Evolutionary conservation across 2,113 vertebrate genomes (phyloP), one percentile per base, ranked within the genome.

Genomic region (Podarcis raffonei): DNA sequence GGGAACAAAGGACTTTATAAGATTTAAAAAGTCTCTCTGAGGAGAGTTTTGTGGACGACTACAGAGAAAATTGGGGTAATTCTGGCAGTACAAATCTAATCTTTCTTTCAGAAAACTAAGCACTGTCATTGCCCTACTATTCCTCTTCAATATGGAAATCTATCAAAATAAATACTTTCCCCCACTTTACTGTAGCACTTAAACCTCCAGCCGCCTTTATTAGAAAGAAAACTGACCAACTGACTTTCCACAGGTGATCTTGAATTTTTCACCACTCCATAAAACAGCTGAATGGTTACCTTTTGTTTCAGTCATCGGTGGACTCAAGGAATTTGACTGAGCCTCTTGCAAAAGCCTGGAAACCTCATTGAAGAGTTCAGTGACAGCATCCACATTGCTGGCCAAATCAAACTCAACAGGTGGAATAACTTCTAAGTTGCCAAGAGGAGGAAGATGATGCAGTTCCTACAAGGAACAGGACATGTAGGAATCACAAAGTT

Each of bases 331-430:
- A 72, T 16, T 1, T 0, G 93, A 97, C 72, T 97, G 93, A 84
- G 97, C 97, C 90, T 97, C 97, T 37, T 94, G 96, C 85, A 98
- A 93, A 77, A 98, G 96, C 87, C 95, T 97, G 83, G 96, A 97
- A 83, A 98, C 77, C 5, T 94, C 80, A 2, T 92, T 91, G 83
- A 98, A 94, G 82, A 98, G 92, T 0, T 97, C 97, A 0, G 93
- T 92, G 71, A 97, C 48, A 2, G 95, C 92, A 5, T 92, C 92
- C 27, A 97, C 74, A 15, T 93, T 90, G 2, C 93, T 84, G 48
- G 96, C 97, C 27, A 95, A 91, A 84, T 96, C 94, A 0, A 96
- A 93, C 5, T 93, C 94, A 9, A 97, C 35, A 0, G 96, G 95
- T 22, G 94, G 92, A 82, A 94, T 87, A 1, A 48, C 86, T 1